phyloP scores from a whole-genome alignment of 2,113 vertebrate genomes.

The Carollia perspicillata region DNA sequence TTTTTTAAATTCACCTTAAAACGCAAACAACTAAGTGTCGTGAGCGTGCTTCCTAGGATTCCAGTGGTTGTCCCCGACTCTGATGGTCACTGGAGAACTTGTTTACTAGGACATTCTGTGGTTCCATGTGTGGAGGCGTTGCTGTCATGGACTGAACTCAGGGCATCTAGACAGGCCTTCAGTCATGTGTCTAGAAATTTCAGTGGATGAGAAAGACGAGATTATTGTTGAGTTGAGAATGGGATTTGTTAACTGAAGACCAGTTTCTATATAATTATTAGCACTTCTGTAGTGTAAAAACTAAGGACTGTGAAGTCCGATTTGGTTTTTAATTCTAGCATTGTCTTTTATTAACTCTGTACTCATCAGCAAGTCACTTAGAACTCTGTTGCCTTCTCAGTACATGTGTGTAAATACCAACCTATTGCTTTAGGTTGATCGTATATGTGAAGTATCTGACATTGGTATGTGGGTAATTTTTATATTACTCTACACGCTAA shows the following conservation, averaged over 20 bases:
- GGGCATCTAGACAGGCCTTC: background rate
- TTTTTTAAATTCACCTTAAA: background rate
- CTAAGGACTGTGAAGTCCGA: background rate
- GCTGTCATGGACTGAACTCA: background rate
- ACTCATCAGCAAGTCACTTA: background rate
- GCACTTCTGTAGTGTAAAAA: background rate
- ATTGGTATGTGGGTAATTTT: background rate
- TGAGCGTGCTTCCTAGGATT: background rate
- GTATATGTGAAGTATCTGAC: background rate
- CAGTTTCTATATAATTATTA: background rate
- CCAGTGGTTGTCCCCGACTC: background rate
- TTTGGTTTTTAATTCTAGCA: background rate
- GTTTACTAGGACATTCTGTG: background rate
- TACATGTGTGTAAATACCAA: background rate
- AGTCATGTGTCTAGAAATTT: background rate
- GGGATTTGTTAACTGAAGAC: background rate
- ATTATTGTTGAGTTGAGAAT: background rate
- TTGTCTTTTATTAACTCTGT: background rate
- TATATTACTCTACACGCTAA: background rate
- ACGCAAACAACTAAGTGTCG: background rate
- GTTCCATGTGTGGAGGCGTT: background rate
- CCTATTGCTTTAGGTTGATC: no score
- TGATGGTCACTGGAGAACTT: background rate
- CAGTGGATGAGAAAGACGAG: background rate
- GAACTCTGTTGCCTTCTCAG: background rate